These are phyloP conservation scores for Brachionus sp. DNA, from an alignment of 1,140 invertebrate genomes.

Conservation along the genomic window DNA sequence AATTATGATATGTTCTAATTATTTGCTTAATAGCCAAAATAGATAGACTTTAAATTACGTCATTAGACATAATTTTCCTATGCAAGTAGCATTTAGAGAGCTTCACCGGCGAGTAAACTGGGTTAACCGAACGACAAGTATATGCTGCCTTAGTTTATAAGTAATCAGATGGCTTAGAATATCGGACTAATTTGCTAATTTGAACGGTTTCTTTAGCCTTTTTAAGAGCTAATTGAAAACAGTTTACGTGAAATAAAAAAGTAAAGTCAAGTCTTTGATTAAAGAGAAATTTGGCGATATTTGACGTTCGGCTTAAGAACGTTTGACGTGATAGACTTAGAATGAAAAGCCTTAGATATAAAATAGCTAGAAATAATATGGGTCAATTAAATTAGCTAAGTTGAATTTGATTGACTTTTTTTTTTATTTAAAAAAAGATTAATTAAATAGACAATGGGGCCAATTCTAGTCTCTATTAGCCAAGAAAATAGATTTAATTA, in stretches of 20 bases:
- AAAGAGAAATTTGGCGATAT: not conserved
- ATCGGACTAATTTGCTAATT: not conserved
- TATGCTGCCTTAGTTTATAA: not conserved
- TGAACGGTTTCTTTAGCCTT: not conserved
- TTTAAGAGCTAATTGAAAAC: not conserved
- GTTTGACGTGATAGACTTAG: not conserved
- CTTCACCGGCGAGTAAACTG: not conserved
- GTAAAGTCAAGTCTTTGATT: not conserved
- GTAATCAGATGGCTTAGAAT: not conserved
- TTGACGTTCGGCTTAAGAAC: not conserved
- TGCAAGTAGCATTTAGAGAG: not conserved
- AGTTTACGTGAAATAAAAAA: not conserved
- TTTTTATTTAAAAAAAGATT: not conserved
- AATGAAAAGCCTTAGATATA: not conserved
- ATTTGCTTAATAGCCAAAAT: not conserved
- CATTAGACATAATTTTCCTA: not conserved
- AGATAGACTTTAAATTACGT: not conserved
- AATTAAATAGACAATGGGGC: not conserved
- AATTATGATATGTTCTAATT: not conserved
- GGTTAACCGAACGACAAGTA: not conserved
- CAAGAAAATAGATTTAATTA: not conserved
- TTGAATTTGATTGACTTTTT: not conserved
- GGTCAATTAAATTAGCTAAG: slow-evolving; percentile 1
- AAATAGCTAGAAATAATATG: not conserved
- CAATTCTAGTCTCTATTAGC: not conserved